A percentile compares a stretch with the other conserved stretches of the same genome.
These are phyloP conservation scores for Cephalotes varians DNA, from an alignment of 2,888 invertebrate genomes.

Conservation along the genomic window DNA sequence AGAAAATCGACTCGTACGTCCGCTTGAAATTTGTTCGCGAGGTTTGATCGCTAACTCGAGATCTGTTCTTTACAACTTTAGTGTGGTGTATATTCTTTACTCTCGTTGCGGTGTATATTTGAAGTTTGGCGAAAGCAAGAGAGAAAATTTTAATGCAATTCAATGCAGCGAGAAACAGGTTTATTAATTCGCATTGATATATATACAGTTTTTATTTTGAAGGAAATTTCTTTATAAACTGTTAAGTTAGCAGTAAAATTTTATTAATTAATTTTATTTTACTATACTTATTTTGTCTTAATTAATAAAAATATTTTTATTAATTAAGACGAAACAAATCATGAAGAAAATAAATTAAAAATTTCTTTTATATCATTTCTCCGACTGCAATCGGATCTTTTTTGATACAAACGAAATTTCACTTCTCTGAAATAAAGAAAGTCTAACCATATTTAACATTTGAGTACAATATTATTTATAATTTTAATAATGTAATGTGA, in stretches of 20 bases:
- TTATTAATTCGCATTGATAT: slow-evolving; percentile 1
- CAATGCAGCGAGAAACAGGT: too few species aligned
- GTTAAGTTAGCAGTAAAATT: not conserved
- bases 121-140: not conserved
- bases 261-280: not conserved
- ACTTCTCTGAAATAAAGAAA: too few species aligned
- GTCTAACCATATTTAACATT: too few species aligned
- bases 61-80: not conserved
- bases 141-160: not conserved
- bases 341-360: not conserved
- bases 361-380: not conserved
- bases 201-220: not conserved
- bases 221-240: not conserved
- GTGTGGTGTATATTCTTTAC: too few species aligned
- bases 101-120: too few species aligned
- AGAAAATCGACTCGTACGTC: not conserved
- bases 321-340: not conserved
- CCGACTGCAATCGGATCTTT: too few species aligned
- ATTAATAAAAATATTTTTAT: not conserved
- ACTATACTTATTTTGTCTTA: not conserved
- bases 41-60: not conserved
- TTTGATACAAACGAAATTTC: too few species aligned
- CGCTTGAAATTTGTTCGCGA: not conserved
- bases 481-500: too few species aligned
- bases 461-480: too few species aligned